A percentile compares a stretch with the other conserved stretches of the same genome.
Conservation (phyloP, 2,797 vertebrate species). For the Acrossocheilus fasciatus region DNA sequence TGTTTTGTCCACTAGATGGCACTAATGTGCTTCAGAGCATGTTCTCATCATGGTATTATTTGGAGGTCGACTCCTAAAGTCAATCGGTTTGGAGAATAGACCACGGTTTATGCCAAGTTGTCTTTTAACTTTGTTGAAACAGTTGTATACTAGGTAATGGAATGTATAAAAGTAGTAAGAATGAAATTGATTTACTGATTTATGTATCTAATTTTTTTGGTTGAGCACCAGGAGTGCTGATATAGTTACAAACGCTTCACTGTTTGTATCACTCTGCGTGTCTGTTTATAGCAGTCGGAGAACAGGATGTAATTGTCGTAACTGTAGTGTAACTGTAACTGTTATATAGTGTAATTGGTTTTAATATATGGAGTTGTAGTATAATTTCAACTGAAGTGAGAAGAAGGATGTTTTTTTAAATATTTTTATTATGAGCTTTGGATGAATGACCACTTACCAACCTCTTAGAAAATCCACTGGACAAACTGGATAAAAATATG, state of each 20-base stretch:
- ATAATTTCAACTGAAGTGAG: no score
- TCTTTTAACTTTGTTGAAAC: neutral
- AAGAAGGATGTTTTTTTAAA: no score
- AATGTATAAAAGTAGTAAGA: neutral
- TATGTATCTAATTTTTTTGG: no score
- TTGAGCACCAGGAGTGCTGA: neutral
- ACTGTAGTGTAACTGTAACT: no score
- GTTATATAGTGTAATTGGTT: no score
- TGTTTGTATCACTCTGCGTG: neutral
- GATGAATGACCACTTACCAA: neutral
- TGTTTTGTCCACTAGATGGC: constrained; percentile 17
- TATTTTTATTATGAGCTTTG: neutral
- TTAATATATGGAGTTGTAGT: no score
- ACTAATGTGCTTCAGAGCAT: neutral
- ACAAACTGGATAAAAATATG: neutral
- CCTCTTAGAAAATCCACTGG: neutral
- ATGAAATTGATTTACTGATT: neutral
- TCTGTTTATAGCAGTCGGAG: neutral
- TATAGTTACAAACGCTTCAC: neutral
- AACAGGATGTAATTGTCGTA: no score
- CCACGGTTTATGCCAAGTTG: neutral
- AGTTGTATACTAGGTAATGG: neutral
- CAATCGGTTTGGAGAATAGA: neutral
- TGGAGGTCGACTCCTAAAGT: neutral
- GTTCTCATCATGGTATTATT: neutral